A percentile compares a stretch with the other conserved stretches of the same genome.
phyloP scores from a whole-genome alignment of 1,140 invertebrate genomes.

The Megathymus violae region DNA sequence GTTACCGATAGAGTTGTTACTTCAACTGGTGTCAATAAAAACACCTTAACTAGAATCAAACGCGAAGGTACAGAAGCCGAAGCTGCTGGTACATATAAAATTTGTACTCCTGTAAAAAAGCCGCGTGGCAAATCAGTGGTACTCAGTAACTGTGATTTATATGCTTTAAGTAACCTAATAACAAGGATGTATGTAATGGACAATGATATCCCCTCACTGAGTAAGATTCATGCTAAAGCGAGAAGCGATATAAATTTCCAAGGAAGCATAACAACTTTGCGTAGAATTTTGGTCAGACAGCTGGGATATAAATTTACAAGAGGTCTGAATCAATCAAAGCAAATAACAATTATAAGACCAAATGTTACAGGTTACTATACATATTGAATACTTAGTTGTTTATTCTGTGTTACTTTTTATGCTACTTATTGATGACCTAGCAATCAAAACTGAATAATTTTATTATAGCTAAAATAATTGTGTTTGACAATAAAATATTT shows the following conservation, averaged over 20 bases:
- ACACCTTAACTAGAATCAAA: background rate
- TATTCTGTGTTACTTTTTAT: no score
- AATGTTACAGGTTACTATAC: no score
- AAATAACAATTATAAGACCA: background rate
- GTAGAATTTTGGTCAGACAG: background rate
- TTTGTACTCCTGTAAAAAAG: background rate
- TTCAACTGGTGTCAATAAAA: background rate
- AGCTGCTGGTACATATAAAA: background rate
- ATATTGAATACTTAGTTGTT: no score
- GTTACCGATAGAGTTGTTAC: background rate
- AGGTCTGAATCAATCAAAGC: background rate
- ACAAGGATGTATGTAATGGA: background rate
- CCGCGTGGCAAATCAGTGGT: background rate
- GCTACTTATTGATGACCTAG: no score
- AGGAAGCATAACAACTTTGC: background rate
- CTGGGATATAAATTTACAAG: background rate
- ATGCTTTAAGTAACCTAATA: background rate
- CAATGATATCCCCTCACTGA: background rate
- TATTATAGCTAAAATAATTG: no score
- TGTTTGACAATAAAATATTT: no score
- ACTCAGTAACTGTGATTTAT: background rate
- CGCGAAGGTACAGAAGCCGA: background rate
- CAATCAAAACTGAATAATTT: no score
- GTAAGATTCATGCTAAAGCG: background rate
- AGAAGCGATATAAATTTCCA: background rate